Conservation (phyloP, 92 coral and sea anemone genomes). For the Zoanthus sansibaricus region DNA sequence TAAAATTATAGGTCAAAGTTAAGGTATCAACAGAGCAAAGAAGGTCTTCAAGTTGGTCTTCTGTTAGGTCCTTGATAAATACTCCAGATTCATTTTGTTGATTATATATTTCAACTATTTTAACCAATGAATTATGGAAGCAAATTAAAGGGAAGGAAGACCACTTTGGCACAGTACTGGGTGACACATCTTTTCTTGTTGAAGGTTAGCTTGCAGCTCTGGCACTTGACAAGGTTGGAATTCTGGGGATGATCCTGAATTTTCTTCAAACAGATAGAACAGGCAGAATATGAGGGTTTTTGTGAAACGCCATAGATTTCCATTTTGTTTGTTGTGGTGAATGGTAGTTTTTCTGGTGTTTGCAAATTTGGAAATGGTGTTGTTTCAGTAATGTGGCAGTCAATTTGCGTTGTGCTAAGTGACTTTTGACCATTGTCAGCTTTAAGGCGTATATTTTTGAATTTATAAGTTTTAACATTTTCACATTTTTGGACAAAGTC, state of each 20-base stretch:
- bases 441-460: slow-evolving; percentile 28
- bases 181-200: slow-evolving; percentile 14
- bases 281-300: slow-evolving; percentile 10
- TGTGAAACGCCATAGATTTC: neutral
- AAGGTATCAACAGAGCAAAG: slow-evolving; percentile 16
- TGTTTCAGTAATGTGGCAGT: slow-evolving; percentile 9
- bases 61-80: slow-evolving; percentile 18
- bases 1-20: neutral
- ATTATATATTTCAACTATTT: slow-evolving; percentile 16
- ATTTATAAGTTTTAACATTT: slow-evolving; percentile 29
- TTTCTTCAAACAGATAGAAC: neutral
- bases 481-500: slow-evolving; percentile 1
- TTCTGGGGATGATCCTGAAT: neutral
- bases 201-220: neutral
- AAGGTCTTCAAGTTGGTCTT: slow-evolving; percentile 9
- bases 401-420: slow-evolving; percentile 16
- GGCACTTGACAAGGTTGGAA: slow-evolving; percentile 16
- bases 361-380: slow-evolving; percentile 9
- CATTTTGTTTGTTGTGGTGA: slow-evolving; percentile 17
- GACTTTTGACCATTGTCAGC: slow-evolving; percentile 10
- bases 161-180: slow-evolving; percentile 10
- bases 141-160: slow-evolving; percentile 20
- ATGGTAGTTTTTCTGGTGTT: slow-evolving; percentile 47
- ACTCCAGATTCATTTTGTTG: slow-evolving; percentile 18
- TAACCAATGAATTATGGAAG: slow-evolving; percentile 26